Evolutionary conservation across 2,888 invertebrate genomes (phyloP), one percentile per base, ranked within the genome.

Genomic region (Tipula unca): DNA sequence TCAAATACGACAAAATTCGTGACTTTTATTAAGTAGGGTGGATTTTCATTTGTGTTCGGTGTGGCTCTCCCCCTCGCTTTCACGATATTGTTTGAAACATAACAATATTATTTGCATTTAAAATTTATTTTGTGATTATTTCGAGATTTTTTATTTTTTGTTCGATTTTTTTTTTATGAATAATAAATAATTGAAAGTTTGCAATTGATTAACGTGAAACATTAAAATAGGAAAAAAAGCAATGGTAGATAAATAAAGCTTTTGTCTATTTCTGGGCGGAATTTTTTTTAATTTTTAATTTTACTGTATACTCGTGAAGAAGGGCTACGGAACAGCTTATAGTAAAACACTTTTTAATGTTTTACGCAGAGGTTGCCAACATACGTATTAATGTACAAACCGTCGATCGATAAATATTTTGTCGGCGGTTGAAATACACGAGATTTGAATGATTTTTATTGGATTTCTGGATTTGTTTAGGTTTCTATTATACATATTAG

Each of bases 21-120:
- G 69, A 69, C 69, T 69, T 69, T 69, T 69, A 69, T 69, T 69
- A 69, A 69, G 69, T 69, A 69, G 69, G 69, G 69, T 69, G 69
- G 69, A 69, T 69, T 69, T 69, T 69, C 69, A 10, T 10, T 69
- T 69, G 25, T 69, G 8, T 25, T 69, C 10, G 20, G 25, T 69
- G 69, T 10, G 20, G n/a, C 69, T 3, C 25, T n/a, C 69, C 69
- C 8, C 10, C 69, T 10, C 20, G 69, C 5, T 20, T 6, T 69
- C 3, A 2, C 25, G 4, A 25, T 25, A 69, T 69, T 25, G 25
- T 69, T 25, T 20, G 10, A 25, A 69, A 20, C 69, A 25, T 69
- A 69, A 69, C 69, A 69, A 69, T 69, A 69, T 69, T 69, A 69
- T 69, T 69, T 69, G 69, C 69, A 69, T 69, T 69, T 69, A 69